Percentiles rank a stretch among this genome's conserved stretches.
Conservation (phyloP, 2,888 invertebrate genomes). For the Phortica okadai region DNA sequence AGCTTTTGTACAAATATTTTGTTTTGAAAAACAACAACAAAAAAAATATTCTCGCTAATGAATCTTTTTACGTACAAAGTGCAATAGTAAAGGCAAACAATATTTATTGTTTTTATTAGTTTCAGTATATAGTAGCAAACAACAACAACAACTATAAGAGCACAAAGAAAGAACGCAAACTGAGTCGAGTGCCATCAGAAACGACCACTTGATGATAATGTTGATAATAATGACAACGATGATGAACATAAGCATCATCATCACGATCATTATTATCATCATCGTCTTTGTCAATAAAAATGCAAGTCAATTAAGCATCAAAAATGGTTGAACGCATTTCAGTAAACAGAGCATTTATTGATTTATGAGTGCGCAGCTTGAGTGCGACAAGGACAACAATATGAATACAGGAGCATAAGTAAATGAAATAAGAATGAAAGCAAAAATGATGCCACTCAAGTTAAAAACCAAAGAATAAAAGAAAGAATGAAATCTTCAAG, state of each 20-base stretch:
- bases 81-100: conserved; percentile 12
- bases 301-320: conserved; percentile 72
- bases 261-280: conserved; percentile 5
- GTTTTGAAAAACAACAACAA: no score
- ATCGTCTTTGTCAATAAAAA: conserved; percentile 53
- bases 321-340: conserved; percentile 60
- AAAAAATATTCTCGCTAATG: not conserved
- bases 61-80: conserved; percentile 16
- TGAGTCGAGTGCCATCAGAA: not conserved
- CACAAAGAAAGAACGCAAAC: not conserved
- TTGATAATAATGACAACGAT: not conserved
- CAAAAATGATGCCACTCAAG: conserved; percentile 53
- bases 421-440: conserved; percentile 39
- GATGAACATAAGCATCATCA: not conserved
- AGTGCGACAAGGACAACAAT: not conserved
- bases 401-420: conserved; percentile 42
- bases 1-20: no score
- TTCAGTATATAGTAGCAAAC: conserved; percentile 9
- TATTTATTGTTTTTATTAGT: conserved; percentile 27
- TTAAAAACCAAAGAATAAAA: conserved; percentile 29
- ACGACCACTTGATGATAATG: not conserved
- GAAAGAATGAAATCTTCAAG: conserved; percentile 34
- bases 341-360: conserved; percentile 56
- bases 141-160: not conserved
- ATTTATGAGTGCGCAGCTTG: conserved; percentile 30